Percentiles rank a stretch among this genome's conserved stretches.
Conservation (phyloP, 2,888 invertebrate species). For the Elmis aenea region DNA sequence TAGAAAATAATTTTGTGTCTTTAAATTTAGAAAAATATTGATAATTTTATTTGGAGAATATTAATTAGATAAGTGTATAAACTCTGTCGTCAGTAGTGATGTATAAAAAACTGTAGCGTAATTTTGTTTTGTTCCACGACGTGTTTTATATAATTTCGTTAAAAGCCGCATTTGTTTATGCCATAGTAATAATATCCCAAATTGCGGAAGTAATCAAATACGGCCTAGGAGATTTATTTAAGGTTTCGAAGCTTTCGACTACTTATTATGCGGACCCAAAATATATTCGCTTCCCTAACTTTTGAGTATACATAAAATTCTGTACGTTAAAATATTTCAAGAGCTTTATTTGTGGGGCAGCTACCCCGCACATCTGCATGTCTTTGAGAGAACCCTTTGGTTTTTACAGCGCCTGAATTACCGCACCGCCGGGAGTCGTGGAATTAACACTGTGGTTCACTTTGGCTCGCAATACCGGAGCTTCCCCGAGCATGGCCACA, state of each 20-base stretch:
- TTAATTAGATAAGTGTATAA: too few species aligned
- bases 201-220: constrained; percentile 13
- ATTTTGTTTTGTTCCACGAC: constrained; percentile 1
- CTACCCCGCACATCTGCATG: constrained; percentile 35
- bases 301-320: constrained; percentile 27
- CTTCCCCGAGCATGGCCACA: constrained; percentile 26
- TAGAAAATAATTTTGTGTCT: too few species aligned
- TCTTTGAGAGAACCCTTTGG: constrained; percentile 39
- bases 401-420: constrained; percentile 35
- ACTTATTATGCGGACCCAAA: constrained; percentile 22
- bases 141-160: constrained; percentile 3
- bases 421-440: constrained; percentile 35
- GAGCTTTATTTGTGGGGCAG: constrained; percentile 26
- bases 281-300: constrained; percentile 22
- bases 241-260: constrained; percentile 18
- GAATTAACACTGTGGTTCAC: constrained; percentile 31
- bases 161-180: constrained; percentile 1
- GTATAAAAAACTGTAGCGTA: too few species aligned
- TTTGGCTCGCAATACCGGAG: constrained; percentile 21
- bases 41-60: too few species aligned
- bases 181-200: background rate
- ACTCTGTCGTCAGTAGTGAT: too few species aligned
- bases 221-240: constrained; percentile 20
- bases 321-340: constrained; percentile 24
- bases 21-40: too few species aligned